Evolutionary conservation across 2,113 vertebrate genomes (phyloP).

Genomic region (Silurus asotus): DNA sequence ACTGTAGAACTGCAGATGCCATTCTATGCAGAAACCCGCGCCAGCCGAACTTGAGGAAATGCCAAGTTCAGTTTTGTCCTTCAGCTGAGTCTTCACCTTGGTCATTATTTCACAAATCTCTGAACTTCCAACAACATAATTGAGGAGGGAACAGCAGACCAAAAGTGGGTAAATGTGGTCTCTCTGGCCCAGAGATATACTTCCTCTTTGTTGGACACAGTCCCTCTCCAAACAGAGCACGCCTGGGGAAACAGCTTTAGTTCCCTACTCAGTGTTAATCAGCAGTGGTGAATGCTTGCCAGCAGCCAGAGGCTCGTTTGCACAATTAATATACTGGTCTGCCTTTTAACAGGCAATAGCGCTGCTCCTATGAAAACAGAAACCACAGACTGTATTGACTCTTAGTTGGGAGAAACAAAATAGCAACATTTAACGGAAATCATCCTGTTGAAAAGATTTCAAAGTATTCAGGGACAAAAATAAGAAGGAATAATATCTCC

Average conservation of each 20-base stretch:
- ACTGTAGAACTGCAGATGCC: slow-evolving; percentile 52
- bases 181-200: slow-evolving; percentile 67
- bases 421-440: slow-evolving; percentile 60
- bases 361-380: slow-evolving; percentile 67
- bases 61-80: slow-evolving; percentile 52
- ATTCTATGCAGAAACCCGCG: slow-evolving; percentile 57
- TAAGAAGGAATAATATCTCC: slow-evolving; percentile 57
- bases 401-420: slow-evolving; percentile 56
- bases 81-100: slow-evolving; percentile 53
- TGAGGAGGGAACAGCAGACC: slow-evolving; percentile 63
- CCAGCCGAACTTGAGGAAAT: slow-evolving; percentile 47
- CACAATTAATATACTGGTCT: slow-evolving; percentile 70
- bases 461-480: slow-evolving; percentile 56
- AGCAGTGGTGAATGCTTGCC: slow-evolving; percentile 68
- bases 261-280: slow-evolving; percentile 73
- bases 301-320: slow-evolving; percentile 66
- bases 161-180: slow-evolving; percentile 72
- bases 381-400: slow-evolving; percentile 58
- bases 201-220: slow-evolving; percentile 73
- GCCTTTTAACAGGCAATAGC: slow-evolving; percentile 52
- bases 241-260: slow-evolving; percentile 78
- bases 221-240: slow-evolving; percentile 73
- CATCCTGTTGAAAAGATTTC: slow-evolving; percentile 63
- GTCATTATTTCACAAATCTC: slow-evolving; percentile 66
- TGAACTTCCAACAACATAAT: slow-evolving; percentile 62